A percentile compares a stretch with the other conserved stretches of the same genome.
phyloP scores from a whole-genome alignment of 2,797 vertebrate genomes.

The Huso huso region DNA sequence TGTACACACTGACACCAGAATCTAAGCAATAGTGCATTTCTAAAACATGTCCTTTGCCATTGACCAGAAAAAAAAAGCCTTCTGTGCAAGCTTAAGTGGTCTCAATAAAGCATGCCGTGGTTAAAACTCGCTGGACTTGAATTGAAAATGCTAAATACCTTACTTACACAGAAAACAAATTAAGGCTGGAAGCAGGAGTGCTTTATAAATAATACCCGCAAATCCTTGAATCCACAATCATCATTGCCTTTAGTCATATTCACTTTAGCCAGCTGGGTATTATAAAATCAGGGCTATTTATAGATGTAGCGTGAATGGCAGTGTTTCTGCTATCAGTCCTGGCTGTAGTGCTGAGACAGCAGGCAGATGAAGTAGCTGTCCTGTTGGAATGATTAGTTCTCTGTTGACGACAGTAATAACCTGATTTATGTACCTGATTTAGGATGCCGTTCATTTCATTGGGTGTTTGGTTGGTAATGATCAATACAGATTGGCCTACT shows the following conservation, averaged over 20 bases:
- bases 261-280: constrained; percentile 39
- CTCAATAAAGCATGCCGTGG: too few species aligned
- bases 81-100: too few species aligned
- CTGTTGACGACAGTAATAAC: constrained; percentile 50
- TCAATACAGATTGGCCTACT: not conserved
- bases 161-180: too few species aligned
- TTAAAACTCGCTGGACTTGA: too few species aligned
- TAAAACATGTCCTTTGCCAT: too few species aligned
- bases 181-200: constrained; percentile 6
- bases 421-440: constrained; percentile 48
- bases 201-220: constrained; percentile 21
- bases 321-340: constrained; percentile 44
- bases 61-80: too few species aligned
- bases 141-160: too few species aligned
- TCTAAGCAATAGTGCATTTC: too few species aligned
- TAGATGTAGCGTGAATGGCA: constrained; percentile 45
- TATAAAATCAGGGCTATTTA: constrained; percentile 52
- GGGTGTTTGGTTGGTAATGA: constrained; percentile 1
- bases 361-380: constrained; percentile 56
- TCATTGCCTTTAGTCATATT: constrained; percentile 31
- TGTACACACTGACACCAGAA: too few species aligned
- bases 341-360: constrained; percentile 51
- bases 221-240: constrained; percentile 20
- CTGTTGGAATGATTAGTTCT: constrained; percentile 53
- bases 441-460: not conserved